Base-by-base conservation (phyloP, 2,888 invertebrate genomes). In the Agrochola circellaris region DNA sequence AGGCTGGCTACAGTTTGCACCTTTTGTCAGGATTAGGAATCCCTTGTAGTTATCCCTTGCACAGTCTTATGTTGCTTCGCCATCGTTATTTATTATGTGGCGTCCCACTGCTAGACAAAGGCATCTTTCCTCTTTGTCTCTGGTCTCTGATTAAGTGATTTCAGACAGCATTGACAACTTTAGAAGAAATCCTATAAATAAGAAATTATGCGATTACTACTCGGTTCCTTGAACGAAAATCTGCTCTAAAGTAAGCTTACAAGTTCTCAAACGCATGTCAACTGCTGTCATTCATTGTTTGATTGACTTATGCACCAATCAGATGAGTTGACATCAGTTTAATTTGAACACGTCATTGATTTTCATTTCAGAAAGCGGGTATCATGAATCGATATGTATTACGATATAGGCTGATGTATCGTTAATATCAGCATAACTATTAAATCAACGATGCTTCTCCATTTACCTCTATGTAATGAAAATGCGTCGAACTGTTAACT, bases 401-500 rank as follows among this genome's bases (percentile, higher is more conserved):
- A 64, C 13, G 6, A 42, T 30, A 34, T 38, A 48, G 13, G 1
- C 1, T 6, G 3, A 34, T 4, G 34, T 34, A 34, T 34, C 34
- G 38, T 38, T 1, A 38, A 9, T 30, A 15, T 51, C 42, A 48
- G 11, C 81, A 81, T 72, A 56, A 54, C 61, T 62, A 62, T 54
- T 17, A 30, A 48, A 62, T 30, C 1, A 7, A 38, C 7, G 7
- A 73, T 56, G 11, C 2, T 5, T 30, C 9, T 45, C 7, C 58
- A 77, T 83, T 82, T n/a, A 30, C 56, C 38, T 20, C 5, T 23
- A 58, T 66, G 54, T 67, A 71, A 84, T 84, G n/a, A 68, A 84
- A 79, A 79, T 45, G 54, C 72, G 54, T 34, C 48, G 51, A 83
- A 60, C 65, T 79, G 66, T 54, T 51, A 60, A 67, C 70, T 67